A percentile compares a stretch with the other conserved stretches of the same genome.
These are phyloP conservation scores for Loxodonta africana DNA, from an alignment of 2,113 vertebrate species.

Conservation along the genomic window DNA sequence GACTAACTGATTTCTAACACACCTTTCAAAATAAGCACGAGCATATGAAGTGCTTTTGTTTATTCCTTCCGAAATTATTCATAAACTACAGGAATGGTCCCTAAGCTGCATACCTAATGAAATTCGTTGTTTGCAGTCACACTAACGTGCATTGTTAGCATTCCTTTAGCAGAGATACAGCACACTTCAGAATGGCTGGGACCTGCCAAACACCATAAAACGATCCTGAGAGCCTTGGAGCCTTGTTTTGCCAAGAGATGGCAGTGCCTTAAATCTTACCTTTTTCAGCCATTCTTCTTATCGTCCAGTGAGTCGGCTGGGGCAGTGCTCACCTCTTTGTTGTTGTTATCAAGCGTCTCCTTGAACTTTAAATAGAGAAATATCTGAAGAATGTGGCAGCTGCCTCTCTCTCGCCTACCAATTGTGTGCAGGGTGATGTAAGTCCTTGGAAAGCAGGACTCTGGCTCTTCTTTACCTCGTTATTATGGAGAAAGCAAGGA, in stretches of 20 bases:
- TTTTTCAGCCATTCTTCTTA: constrained; percentile 87
- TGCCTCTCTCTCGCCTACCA: constrained; percentile 85
- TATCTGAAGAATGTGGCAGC: constrained; percentile 86
- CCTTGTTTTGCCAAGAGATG: neutral
- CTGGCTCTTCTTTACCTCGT: constrained; percentile 31
- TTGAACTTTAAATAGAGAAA: constrained; percentile 91
- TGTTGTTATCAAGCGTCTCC: constrained; percentile 73
- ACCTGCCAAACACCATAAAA: constrained; percentile 19
- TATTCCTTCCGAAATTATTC: neutral
- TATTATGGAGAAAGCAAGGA: neutral
- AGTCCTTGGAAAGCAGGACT: constrained; percentile 77
- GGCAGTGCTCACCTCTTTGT: constrained; percentile 73
- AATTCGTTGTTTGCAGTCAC: neutral
- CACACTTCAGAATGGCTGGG: neutral
- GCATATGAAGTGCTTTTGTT: neutral
- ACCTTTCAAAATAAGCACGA: neutral
- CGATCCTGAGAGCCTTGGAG: neutral
- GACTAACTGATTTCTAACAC: neutral
- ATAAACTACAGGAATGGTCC: neutral
- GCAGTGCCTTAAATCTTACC: constrained; percentile 83
- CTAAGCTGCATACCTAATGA: neutral
- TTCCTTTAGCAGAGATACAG: neutral
- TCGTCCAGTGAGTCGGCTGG: constrained; percentile 56
- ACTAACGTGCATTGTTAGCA: neutral
- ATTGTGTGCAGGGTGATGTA: constrained; percentile 62